Conservation (phyloP, 2,888 invertebrate species). For the Agriopis aurantiaria region DNA sequence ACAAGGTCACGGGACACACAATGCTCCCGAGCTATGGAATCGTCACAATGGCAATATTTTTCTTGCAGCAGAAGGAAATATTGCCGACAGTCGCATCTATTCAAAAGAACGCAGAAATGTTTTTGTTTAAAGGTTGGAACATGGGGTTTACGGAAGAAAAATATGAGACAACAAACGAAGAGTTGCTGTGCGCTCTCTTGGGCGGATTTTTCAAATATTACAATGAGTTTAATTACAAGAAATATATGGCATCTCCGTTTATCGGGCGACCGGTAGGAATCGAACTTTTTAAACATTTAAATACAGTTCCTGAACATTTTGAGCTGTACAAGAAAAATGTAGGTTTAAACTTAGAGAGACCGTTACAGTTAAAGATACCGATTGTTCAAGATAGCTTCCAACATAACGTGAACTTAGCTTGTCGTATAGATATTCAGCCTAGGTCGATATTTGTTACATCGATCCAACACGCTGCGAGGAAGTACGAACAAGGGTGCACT, state of each 20-base stretch:
- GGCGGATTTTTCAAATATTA: conserved; percentile 33
- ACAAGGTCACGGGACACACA: conserved; percentile 1
- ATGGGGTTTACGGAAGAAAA: conserved; percentile 1
- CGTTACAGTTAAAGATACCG: background rate
- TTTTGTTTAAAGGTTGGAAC: background rate
- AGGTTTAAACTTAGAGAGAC: background rate
- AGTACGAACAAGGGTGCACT: background rate
- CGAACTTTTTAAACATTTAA: background rate
- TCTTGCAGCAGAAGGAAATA: conserved; percentile 44
- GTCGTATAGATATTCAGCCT: background rate
- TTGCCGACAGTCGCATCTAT: conserved; percentile 31
- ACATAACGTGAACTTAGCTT: conserved; percentile 2
- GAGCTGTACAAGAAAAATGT: background rate
- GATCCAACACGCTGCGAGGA: background rate
- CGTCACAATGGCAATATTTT: conserved; percentile 44
- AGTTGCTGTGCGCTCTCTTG: conserved; percentile 18
- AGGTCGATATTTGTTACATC: background rate
- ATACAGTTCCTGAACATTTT: conserved; percentile 1
- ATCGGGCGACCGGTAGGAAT: conserved; percentile 18
- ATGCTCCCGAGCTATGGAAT: conserved; percentile 29
- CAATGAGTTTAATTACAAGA: conserved; percentile 10
- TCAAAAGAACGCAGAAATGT: conserved; percentile 20
- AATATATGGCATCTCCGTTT: conserved; percentile 20
- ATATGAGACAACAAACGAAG: background rate
- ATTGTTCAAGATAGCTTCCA: background rate